Percentiles rank a stretch among this genome's conserved stretches.
These are phyloP conservation scores for Cephonodes hylas DNA, from an alignment of 2,888 invertebrate genomes.

Conservation along the genomic window DNA sequence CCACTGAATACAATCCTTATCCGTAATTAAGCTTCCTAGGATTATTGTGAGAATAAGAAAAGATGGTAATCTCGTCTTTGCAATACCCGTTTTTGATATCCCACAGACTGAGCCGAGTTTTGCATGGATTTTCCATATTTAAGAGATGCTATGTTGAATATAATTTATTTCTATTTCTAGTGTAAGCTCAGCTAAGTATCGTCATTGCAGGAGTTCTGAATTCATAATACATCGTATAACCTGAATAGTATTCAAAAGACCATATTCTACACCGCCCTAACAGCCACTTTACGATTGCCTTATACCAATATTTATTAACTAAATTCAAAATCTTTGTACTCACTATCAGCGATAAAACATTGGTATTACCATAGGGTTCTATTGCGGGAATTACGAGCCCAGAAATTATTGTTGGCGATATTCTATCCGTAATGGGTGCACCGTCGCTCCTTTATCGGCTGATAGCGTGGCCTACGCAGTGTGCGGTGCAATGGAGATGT, in stretches of 20 bases:
- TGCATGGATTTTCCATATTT: too few relatives aligned
- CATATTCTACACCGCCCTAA: not conserved
- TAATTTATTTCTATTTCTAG: not conserved
- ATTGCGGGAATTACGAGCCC: not conserved
- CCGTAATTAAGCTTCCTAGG: too few relatives aligned
- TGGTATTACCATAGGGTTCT: constrained; percentile 7
- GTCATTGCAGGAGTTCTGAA: too few relatives aligned
- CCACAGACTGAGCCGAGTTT: too few relatives aligned
- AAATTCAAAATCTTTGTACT: constrained; percentile 2
- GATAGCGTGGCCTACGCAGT: constrained; percentile 21
- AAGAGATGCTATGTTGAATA: too few relatives aligned
- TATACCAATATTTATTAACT: not conserved
- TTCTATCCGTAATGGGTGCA: constrained; percentile 11
- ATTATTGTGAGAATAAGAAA: too few relatives aligned
- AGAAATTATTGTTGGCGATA: constrained; percentile 1
- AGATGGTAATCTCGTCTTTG: too few relatives aligned
- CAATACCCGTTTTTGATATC: too few relatives aligned
- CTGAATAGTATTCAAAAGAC: not conserved
- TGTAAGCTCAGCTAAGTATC: too few relatives aligned
- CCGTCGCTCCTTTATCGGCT: constrained; percentile 12
- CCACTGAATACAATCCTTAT: too few relatives aligned
- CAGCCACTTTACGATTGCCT: not conserved
- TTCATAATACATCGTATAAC: not conserved
- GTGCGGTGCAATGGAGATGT: constrained; percentile 46
- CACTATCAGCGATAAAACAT: not conserved